Conservation (phyloP, 2,888 invertebrate genomes). For the Synergus laeviventris region DNA sequence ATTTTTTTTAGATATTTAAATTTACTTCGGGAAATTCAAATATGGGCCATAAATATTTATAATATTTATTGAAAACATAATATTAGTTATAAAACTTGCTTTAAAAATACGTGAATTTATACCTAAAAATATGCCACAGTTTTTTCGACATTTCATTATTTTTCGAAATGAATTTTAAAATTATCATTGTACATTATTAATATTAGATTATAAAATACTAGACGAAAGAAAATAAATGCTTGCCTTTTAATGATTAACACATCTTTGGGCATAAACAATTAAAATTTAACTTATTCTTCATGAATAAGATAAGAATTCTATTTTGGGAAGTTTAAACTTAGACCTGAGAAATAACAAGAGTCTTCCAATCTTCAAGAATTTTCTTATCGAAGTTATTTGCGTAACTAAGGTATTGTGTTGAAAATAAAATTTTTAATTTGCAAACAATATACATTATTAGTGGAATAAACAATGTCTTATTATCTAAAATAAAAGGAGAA, state of each 20-base stretch:
- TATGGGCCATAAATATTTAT: background rate
- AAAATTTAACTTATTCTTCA: background rate
- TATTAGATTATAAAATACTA: background rate
- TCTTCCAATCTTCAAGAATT: background rate
- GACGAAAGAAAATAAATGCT: background rate
- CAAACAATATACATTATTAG: conserved; percentile 12
- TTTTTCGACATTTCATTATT: background rate
- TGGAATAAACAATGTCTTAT: background rate
- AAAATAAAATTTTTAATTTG: background rate
- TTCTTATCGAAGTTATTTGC: background rate
- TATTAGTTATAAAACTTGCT: conserved; percentile 13
- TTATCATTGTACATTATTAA: background rate
- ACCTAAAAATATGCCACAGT: conserved; percentile 4
- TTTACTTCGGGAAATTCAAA: background rate
- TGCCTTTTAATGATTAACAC: background rate
- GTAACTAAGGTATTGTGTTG: background rate
- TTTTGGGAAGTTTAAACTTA: background rate
- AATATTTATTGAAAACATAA: conserved; percentile 10
- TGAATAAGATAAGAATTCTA: background rate
- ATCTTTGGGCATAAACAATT: background rate
- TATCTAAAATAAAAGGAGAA: background rate
- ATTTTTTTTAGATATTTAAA: too few relatives aligned
- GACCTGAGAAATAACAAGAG: conserved; percentile 15
- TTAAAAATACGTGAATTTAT: background rate
- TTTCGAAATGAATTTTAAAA: background rate